Evolutionary conservation across 1,140 invertebrate genomes (phyloP).

Genomic region (Tetramorium alpestre): DNA sequence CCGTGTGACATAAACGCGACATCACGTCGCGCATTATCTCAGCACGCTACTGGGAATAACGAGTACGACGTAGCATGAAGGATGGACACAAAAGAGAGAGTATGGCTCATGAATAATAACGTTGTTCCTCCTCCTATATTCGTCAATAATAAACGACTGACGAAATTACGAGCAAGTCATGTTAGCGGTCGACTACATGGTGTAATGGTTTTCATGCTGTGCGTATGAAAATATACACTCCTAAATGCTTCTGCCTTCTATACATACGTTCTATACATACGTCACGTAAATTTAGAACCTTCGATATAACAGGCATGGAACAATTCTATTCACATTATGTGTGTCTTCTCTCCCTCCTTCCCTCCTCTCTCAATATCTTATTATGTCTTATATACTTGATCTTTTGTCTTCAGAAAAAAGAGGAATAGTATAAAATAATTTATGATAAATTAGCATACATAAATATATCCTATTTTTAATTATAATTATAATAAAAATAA

Average conservation of each 20-base stretch:
- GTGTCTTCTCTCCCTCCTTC: neutral
- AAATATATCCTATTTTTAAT: too few relatives aligned
- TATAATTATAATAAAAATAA: neutral
- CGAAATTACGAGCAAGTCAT: conserved; percentile 26
- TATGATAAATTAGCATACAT: too few relatives aligned
- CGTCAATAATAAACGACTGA: conserved; percentile 39
- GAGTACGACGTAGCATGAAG: conserved; percentile 19
- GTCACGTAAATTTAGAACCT: neutral
- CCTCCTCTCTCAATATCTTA: neutral
- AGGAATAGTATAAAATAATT: neutral
- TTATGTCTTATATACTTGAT: neutral
- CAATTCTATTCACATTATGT: neutral
- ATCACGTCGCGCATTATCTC: conserved; percentile 49
- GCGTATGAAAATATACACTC: neutral
- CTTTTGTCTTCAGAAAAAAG: neutral
- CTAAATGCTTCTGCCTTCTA: neutral
- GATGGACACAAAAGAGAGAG: conserved; percentile 26
- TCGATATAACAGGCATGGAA: neutral
- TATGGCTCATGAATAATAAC: conserved; percentile 46
- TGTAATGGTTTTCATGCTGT: neutral
- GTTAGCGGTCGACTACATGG: neutral
- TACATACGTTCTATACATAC: neutral
- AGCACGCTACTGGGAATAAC: conserved; percentile 37
- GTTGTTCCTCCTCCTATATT: neutral
- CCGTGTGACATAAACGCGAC: conserved; percentile 52